phyloP scores from a whole-genome alignment of 2,113 vertebrate genomes.

The Elephas maximus region DNA sequence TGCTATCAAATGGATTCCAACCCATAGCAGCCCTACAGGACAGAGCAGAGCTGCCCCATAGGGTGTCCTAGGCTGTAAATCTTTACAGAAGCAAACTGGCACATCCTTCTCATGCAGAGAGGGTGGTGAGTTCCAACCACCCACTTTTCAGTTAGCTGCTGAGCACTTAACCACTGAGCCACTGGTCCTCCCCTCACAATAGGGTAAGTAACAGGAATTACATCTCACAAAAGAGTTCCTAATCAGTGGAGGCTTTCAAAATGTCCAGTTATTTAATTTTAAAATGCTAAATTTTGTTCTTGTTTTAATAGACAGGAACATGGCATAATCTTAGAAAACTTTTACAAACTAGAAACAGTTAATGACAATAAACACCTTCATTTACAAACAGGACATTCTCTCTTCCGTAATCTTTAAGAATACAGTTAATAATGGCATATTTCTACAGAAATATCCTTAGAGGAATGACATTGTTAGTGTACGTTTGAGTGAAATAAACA shows the following conservation, averaged over 20 bases:
- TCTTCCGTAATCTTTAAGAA: conserved; percentile 11
- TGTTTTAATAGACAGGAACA: conserved; percentile 16
- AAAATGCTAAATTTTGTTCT: conserved; percentile 23
- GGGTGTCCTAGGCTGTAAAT: background rate
- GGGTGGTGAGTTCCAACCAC: background rate
- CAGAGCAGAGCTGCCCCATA: background rate
- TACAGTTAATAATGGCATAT: background rate
- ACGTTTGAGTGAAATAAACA: conserved; percentile 42
- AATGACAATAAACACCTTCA: conserved; percentile 26
- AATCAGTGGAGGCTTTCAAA: background rate
- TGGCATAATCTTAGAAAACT: conserved; percentile 49
- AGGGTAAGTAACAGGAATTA: conserved; percentile 34
- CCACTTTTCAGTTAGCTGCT: background rate
- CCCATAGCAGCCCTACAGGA: background rate
- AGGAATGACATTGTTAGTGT: background rate
- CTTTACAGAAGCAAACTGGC: background rate
- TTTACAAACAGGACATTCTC: background rate
- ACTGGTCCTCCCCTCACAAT: background rate
- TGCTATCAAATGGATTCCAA: background rate
- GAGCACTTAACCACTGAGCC: background rate
- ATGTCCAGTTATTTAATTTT: conserved; percentile 27
- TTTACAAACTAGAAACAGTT: background rate
- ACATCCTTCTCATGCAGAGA: background rate
- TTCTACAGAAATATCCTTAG: conserved; percentile 4
- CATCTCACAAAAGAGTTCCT: background rate